Evolutionary conservation across 2,113 vertebrate species (phyloP).

Genomic region (Rhagologus leucostigma): DNA sequence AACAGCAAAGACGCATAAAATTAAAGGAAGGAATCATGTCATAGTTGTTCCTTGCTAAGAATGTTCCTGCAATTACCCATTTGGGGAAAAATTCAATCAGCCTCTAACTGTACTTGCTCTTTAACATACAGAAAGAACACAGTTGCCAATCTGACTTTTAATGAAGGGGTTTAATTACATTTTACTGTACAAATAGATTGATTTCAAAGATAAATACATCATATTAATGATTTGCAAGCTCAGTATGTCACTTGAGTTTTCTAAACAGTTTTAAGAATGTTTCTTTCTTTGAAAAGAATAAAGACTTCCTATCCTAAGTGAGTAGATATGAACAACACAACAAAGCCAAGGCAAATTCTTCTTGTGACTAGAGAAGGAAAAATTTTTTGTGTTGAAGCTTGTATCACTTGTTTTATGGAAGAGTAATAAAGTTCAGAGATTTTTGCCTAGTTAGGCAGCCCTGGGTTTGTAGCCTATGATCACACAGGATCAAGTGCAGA

Average conservation of each 20-base stretch:
- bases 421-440: neutral
- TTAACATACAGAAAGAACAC: neutral
- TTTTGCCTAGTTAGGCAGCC: neutral
- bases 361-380: neutral
- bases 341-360: neutral
- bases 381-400: neutral
- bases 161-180: neutral
- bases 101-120: neutral
- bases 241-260: neutral
- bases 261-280: neutral
- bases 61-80: neutral
- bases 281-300: neutral
- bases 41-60: neutral
- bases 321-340: neutral
- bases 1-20: neutral
- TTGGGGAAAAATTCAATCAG: neutral
- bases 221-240: neutral
- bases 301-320: neutral
- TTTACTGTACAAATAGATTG: neutral
- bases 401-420: neutral
- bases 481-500: neutral
- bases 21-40: accelerated
- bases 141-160: neutral
- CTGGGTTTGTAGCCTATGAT: neutral
- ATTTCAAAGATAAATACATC: neutral